Evolutionary conservation across 2,797 vertebrate genomes (phyloP).

Genomic region (Catamblyrhynchus diadema): DNA sequence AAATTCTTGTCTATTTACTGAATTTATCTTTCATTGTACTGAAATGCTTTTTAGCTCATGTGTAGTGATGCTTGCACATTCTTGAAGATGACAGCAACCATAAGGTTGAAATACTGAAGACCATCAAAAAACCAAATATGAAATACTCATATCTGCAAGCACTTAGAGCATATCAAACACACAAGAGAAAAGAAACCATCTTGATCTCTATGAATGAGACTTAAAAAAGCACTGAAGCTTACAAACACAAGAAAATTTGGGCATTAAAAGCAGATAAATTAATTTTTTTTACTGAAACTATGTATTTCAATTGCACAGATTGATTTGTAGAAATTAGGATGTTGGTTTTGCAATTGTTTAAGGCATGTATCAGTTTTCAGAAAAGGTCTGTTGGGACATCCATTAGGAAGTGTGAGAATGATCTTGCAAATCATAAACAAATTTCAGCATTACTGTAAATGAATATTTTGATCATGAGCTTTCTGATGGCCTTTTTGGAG

Average conservation of each 20-base stretch:
- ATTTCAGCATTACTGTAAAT: not conserved
- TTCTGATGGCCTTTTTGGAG: not conserved
- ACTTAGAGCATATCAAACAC: not conserved
- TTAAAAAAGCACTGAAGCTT: not conserved
- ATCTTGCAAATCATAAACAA: not conserved
- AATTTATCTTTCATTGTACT: conserved; percentile 16
- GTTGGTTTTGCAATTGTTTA: not conserved
- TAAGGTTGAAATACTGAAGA: conserved; percentile 36
- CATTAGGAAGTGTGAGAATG: not conserved
- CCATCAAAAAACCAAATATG: not conserved
- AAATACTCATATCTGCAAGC: not conserved
- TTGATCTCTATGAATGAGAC: not conserved
- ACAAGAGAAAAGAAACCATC: not conserved
- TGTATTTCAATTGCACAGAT: not conserved
- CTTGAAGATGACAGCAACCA: not conserved
- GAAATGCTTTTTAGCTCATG: not conserved
- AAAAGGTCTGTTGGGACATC: not conserved
- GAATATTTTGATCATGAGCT: not conserved
- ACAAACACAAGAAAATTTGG: not conserved
- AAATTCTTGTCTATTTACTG: not conserved
- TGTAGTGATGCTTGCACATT: not conserved
- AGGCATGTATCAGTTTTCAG: not conserved
- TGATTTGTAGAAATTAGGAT: not conserved
- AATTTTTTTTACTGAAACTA: not conserved
- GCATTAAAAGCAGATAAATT: not conserved